Base-by-base conservation (phyloP, 1,140 invertebrate species). In the Colletes latitarsis region DNA sequence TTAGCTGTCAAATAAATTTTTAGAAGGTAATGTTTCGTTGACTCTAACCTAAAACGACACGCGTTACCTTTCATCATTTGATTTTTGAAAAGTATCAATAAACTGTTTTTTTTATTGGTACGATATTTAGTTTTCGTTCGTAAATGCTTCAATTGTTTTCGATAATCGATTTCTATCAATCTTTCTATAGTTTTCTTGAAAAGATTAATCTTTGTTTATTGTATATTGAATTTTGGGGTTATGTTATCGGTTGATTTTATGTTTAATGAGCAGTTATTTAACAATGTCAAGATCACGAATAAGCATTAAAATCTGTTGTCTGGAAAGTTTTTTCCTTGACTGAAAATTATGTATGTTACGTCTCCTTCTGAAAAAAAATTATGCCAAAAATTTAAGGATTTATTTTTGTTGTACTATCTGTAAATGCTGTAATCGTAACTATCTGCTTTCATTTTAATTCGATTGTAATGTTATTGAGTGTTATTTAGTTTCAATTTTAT, bases 21-120 rank as follows among this genome's bases (percentile, higher is more conserved):
- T 21, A n/a, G 6, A n/a, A 79, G 49, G 60, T 79, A 79, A 73
- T n/a, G 41, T 46, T 55, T 53, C 49, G 19, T 64, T 39, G 39
- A 73, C 19, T 79, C 69, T 79, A 79, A 79, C 77, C 77, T 79
- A 79, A 55, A 64, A 55, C 64, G 19, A 66, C 52, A 79, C 77
- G 63, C 52, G 77, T 19, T 79, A 49, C 58, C 14, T 73, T 46
- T 64, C 49, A 3, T 72, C 12, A 15, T 46, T 8, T 62, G 15
- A 73, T 30, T 64, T 63, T 30, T 14, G 0, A 55, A 64, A 64
- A 64, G 53, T 17, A 15, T 30, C 17, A 63, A 57, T 19, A 43
- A 52, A 58, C 9, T 64, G 19, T 49, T 55, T 41, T 49, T 55
- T 41, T 55, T 8, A 64, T 39, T 4, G 4, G 17, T 57, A 39